Percentiles rank a stretch among this genome's conserved stretches.
These are phyloP conservation scores for Lottia gigantea DNA, from an alignment of 2,888 invertebrate species.

Conservation along the genomic window DNA sequence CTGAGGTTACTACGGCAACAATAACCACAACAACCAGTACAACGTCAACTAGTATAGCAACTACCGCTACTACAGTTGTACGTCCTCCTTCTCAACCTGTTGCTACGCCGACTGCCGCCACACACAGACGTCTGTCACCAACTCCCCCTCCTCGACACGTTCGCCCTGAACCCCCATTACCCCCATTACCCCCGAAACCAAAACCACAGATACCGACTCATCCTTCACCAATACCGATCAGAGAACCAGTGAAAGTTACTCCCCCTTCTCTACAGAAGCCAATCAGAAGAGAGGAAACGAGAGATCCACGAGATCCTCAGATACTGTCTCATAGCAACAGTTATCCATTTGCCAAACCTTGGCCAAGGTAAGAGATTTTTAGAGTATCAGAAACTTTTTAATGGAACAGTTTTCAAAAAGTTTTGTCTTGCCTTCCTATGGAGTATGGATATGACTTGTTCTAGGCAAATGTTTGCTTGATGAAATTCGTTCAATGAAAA, in stretches of 20 bases:
- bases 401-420: too few relatives aligned
- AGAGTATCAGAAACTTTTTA: too few relatives aligned
- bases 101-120: conserved; percentile 53
- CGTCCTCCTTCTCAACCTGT: conserved; percentile 22
- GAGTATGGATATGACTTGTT: too few relatives aligned
- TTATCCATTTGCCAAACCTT: conserved; percentile 6
- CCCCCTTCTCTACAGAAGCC: conserved; percentile 20
- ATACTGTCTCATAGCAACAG: conserved; percentile 8
- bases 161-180: conserved; percentile 25
- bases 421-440: too few relatives aligned
- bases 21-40: conserved; percentile 22
- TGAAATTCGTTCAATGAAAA: too few relatives aligned
- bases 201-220: conserved; percentile 70
- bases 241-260: conserved; percentile 36
- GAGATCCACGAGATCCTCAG: conserved; percentile 19
- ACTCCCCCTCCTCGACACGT: conserved; percentile 59
- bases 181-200: conserved; percentile 66
- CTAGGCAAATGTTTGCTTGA: too few relatives aligned
- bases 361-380: not conserved
- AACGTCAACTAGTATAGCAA: conserved; percentile 15
- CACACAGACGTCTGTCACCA: conserved; percentile 71
- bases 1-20: conserved; percentile 21
- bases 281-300: conserved; percentile 25
- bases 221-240: conserved; percentile 74
- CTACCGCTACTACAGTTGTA: conserved; percentile 18